Evolutionary conservation across 1,140 invertebrate genomes (phyloP), one percentile per base, ranked within the genome.

Genomic region (Antheraea mylitta): DNA sequence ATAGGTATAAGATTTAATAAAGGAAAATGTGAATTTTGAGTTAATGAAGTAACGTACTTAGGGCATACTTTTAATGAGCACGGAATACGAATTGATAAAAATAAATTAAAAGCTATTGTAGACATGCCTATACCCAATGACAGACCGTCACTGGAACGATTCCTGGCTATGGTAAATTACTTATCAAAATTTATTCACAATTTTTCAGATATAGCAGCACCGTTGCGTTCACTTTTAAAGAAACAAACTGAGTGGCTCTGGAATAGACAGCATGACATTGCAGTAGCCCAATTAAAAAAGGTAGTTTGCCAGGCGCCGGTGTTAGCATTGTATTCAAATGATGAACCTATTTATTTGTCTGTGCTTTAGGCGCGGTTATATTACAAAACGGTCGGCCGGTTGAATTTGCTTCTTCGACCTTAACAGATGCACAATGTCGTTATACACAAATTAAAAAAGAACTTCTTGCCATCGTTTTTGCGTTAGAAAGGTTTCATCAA

Each of bases 101-200:
- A 37, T 18, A 67, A 67, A 45, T 18, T 67, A 38, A 67, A 60
- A n/a, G 58, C 58, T 60, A 61, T 67, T 11, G 53, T 59, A 16
- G 36, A 61, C 9, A 59, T 77, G 72, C 64, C 74, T 62, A 30
- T 70, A 71, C 71, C 79, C 74, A 63, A 76, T 45, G 83, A 81
- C 18, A 83, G 84, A 67, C 85, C 82, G 69, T 77, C 90, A 13
- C 65, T 93, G 7, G 68, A 82, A 67, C 78, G 78, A 72, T 81
- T 92, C 69, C 66, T 93, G 38, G 91, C 90, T 1, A 81, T 91
- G 72, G 71, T 88, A 16, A 92, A 87, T 69, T 91, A 84, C 75
- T 66, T 91, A 13, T 63, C 75, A 58, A 67, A 67, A 60, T 67
- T 60, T 60, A 67, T 67, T 18, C 53, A 37, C 18, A 74, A 93